Percentiles rank a stretch among this genome's conserved stretches.
These are phyloP conservation scores for Eulacestoma nigropectus DNA, from an alignment of 2,113 vertebrate genomes.

Conservation along the genomic window DNA sequence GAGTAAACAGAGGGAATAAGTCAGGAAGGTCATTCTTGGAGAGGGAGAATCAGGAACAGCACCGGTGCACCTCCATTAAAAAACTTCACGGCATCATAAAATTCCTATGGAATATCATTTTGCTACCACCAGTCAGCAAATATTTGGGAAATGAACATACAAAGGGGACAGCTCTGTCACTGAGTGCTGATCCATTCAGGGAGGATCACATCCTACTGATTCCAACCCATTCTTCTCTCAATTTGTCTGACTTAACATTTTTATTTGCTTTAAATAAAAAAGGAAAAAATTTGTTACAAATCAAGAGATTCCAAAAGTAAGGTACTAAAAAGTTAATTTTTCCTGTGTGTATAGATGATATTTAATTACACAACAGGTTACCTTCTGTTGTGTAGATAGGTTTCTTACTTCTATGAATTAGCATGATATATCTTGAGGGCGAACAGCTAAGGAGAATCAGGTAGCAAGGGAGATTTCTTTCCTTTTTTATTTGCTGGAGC, in stretches of 20 bases:
- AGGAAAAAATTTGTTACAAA: not conserved
- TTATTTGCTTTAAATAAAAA: not conserved
- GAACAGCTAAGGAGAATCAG: not conserved
- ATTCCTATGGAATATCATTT: not conserved
- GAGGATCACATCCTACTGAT: not conserved
- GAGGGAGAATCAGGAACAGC: not conserved
- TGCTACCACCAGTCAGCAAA: not conserved
- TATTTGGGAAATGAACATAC: not conserved
- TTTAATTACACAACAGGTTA: not conserved
- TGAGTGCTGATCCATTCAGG: not conserved
- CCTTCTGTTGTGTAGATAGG: not conserved
- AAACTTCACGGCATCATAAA: not conserved
- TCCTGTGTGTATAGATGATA: not conserved
- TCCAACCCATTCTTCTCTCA: not conserved
- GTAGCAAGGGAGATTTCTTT: not conserved
- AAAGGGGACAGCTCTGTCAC: not conserved
- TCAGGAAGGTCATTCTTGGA: not conserved
- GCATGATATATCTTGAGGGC: not conserved
- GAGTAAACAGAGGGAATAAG: not conserved
- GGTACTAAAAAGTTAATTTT: not conserved
- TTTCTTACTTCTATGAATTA: not conserved
- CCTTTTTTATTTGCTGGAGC: not conserved
- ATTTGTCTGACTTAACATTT: not conserved
- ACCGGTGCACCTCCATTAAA: not conserved
- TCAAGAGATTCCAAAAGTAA: not conserved